Conservation (phyloP, 1,140 invertebrate genomes). For the Halesus radiatus region DNA sequence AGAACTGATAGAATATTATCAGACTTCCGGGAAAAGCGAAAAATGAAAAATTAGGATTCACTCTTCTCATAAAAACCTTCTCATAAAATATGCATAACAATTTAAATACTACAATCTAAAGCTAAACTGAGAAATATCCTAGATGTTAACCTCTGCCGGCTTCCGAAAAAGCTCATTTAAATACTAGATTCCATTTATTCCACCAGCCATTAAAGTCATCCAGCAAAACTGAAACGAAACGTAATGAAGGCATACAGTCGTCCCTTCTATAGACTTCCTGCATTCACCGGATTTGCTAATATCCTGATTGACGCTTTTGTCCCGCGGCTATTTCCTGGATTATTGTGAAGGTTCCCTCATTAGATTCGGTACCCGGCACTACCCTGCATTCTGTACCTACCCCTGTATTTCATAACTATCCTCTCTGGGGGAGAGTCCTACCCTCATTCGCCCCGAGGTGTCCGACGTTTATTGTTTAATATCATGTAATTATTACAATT, state of each 20-base stretch:
- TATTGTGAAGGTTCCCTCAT: slow-evolving; percentile 53
- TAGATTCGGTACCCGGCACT: slow-evolving; percentile 35
- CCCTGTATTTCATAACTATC: neutral
- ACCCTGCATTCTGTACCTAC: neutral
- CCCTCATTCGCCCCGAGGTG: slow-evolving; percentile 18
- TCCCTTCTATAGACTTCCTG: slow-evolving; percentile 34
- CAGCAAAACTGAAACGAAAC: slow-evolving; percentile 12
- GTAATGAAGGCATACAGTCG: slow-evolving; percentile 20
- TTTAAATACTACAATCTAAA: too few relatives aligned
- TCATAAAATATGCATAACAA: too few relatives aligned
- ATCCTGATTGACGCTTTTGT: slow-evolving; percentile 57
- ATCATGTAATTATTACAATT: slow-evolving; percentile 33
- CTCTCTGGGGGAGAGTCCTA: neutral
- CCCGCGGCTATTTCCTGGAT: slow-evolving; percentile 54
- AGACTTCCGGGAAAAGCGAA: too few relatives aligned
- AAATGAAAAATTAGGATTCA: too few relatives aligned
- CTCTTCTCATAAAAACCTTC: too few relatives aligned
- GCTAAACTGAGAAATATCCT: too few relatives aligned
- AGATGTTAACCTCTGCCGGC: neutral
- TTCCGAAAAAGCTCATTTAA: neutral
- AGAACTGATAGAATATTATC: too few relatives aligned
- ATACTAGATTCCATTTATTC: neutral
- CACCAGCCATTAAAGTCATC: slow-evolving; percentile 25
- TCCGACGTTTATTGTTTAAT: slow-evolving; percentile 44
- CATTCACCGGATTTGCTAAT: slow-evolving; percentile 53